These are phyloP conservation scores for Drosophila nr. perissopoda DNA, from an alignment of 2,888 invertebrate genomes.

Conservation along the genomic window DNA sequence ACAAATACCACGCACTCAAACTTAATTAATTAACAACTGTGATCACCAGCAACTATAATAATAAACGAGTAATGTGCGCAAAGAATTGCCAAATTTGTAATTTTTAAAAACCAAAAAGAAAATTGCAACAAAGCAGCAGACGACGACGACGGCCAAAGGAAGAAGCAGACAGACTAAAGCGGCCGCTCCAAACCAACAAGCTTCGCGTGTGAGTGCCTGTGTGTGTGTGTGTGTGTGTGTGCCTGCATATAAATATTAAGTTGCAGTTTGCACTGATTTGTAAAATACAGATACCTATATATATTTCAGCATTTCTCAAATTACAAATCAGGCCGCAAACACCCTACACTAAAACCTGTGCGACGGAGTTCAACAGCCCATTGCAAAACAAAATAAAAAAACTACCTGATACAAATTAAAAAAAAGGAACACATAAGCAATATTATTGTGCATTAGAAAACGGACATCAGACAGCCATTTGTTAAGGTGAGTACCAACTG, in stretches of 20 bases:
- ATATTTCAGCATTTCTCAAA: conserved; percentile 55
- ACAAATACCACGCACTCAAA: conserved; percentile 73
- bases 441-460: conserved; percentile 67
- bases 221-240: conserved; percentile 28
- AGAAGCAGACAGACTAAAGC: conserved; percentile 61
- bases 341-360: conserved; percentile 22
- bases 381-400: conserved; percentile 18
- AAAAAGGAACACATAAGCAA: conserved; percentile 57
- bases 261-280: conserved; percentile 35
- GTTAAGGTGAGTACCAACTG: conserved; percentile 50
- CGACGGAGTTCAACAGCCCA: conserved; percentile 28
- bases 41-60: conserved; percentile 73
- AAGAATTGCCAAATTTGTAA: conserved; percentile 70
- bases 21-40: conserved; percentile 79
- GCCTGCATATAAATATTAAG: conserved; percentile 45
- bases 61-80: conserved; percentile 60
- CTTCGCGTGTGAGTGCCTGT: conserved; percentile 51
- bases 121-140: conserved; percentile 71
- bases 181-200: conserved; percentile 63
- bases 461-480: conserved; percentile 23
- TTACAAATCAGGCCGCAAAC: conserved; percentile 25
- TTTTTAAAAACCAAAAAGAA: conserved; percentile 45
- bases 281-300: conserved; percentile 7
- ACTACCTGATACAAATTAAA: conserved; percentile 30
- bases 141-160: conserved; percentile 39